Percentiles rank a stretch among this genome's conserved stretches.
These are phyloP conservation scores for Nesoenas mayeri DNA, from an alignment of 2,113 vertebrate genomes.

Conservation along the genomic window DNA sequence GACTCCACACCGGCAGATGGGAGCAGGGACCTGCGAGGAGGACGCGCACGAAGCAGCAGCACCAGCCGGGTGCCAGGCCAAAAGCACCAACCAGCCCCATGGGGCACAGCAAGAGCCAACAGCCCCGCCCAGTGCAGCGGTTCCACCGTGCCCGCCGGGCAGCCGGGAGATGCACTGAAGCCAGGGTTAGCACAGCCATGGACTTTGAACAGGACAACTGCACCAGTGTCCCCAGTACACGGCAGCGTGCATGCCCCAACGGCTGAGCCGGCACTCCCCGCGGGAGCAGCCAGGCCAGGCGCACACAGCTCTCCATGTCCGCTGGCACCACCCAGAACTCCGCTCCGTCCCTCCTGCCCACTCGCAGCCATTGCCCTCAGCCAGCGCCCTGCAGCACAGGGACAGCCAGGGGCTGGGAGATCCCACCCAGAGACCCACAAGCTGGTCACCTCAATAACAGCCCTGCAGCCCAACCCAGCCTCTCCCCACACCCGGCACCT, in stretches of 20 bases:
- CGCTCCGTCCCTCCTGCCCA: accelerated
- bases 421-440: background rate
- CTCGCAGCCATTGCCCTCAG: accelerated
- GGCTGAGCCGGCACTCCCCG: accelerated
- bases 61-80: background rate
- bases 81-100: background rate
- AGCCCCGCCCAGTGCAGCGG: accelerated
- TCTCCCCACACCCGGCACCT: background rate
- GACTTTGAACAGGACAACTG: background rate
- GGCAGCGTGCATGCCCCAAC: accelerated
- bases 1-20: accelerated
- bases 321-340: accelerated
- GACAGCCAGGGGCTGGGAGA: background rate
- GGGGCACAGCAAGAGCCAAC: background rate
- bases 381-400: accelerated
- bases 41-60: background rate
- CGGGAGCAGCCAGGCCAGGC: background rate
- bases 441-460: background rate
- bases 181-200: accelerated
- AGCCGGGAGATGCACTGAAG: background rate
- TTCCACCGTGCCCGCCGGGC: background rate
- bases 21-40: accelerated
- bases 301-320: background rate
- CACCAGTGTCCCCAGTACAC: accelerated
- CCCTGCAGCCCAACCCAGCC: background rate